phyloP scores from a whole-genome alignment of 2,113 vertebrate species.

The Syngnathus typhle region DNA sequence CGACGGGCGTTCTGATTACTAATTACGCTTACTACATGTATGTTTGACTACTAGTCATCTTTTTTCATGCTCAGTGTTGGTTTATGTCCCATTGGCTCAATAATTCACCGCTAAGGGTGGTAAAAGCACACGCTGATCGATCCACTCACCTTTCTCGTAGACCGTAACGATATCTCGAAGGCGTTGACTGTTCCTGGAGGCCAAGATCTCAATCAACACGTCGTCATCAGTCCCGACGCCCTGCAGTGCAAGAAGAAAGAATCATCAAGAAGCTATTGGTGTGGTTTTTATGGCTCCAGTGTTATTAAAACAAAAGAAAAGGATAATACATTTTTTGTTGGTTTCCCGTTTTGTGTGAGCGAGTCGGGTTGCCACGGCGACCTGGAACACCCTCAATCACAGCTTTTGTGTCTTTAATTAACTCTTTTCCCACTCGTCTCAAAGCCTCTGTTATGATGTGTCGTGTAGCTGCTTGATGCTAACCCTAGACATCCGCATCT shows the following conservation, averaged over 20 bases:
- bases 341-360: neutral
- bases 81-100: neutral
- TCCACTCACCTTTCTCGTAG: conserved; percentile 82
- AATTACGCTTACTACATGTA: no score
- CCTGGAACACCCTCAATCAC: neutral
- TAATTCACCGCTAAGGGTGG: neutral
- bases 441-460: neutral
- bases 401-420: neutral
- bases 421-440: neutral
- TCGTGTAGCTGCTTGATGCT: neutral
- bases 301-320: neutral
- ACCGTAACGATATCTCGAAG: conserved; percentile 77
- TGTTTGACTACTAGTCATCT: neutral
- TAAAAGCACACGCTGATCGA: neutral
- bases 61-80: neutral
- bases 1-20: neutral
- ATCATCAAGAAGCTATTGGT: neutral
- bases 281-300: neutral
- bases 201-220: conserved; percentile 88
- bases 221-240: conserved; percentile 89
- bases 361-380: conserved; percentile 3
- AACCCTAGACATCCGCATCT: neutral
- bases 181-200: conserved; percentile 80
- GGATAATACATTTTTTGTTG: neutral
- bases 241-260: conserved; percentile 63